Evolutionary conservation across 1,140 invertebrate genomes (phyloP).

Genomic region (Leguminivora glycinivorella): DNA sequence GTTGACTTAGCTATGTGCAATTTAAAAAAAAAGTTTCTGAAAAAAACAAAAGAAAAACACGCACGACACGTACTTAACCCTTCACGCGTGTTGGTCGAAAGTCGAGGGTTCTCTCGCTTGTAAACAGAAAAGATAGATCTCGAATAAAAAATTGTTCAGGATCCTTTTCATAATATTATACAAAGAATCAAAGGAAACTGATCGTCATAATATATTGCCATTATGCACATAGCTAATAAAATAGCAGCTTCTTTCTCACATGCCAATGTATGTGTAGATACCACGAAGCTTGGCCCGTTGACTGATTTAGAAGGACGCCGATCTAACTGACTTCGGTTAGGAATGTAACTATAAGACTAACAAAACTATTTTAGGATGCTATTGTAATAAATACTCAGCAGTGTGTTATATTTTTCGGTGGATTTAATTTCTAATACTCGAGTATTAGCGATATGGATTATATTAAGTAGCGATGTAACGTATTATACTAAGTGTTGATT

Average conservation of each 20-base stretch:
- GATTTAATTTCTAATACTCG: conserved; percentile 77
- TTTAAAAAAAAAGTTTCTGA: too few species aligned
- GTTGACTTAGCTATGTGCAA: not conserved
- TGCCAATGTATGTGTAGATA: not conserved
- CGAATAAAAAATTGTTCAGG: too few species aligned
- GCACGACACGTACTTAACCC: too few species aligned
- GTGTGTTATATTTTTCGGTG: conserved; percentile 74
- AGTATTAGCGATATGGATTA: conserved; percentile 76
- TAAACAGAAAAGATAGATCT: too few species aligned
- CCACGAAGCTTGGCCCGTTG: conserved; percentile 10
- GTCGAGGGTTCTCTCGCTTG: too few species aligned
- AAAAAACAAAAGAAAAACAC: too few species aligned
- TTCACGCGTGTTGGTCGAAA: too few species aligned
- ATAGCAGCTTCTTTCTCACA: not conserved
- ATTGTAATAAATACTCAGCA: conserved; percentile 50
- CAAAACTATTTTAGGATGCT: conserved; percentile 65
- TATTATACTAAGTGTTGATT: conserved; percentile 75
- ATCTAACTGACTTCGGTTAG: conserved; percentile 49
- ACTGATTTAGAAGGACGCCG: conserved; percentile 41
- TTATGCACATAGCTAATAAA: not conserved
- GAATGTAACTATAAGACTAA: conserved; percentile 66
- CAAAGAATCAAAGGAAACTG: too few species aligned
- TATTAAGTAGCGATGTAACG: conserved; percentile 73
- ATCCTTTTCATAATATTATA: too few species aligned
- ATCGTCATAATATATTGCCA: not conserved